These are phyloP conservation scores for Hedya salicella DNA, from an alignment of 2,888 invertebrate species.

Conservation along the genomic window DNA sequence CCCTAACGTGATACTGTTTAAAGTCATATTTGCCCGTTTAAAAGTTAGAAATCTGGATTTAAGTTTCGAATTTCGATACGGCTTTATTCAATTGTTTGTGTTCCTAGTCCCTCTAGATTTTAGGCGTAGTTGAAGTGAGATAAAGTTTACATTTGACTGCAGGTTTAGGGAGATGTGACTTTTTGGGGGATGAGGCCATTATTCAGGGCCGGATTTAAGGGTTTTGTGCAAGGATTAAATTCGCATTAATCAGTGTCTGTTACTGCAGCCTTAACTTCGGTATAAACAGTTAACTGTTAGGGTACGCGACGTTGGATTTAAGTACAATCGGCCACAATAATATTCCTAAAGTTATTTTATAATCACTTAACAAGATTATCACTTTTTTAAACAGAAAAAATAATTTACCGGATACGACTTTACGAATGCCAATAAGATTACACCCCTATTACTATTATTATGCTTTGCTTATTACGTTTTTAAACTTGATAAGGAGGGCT, in stretches of 20 bases:
- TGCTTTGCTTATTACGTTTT: too few species aligned
- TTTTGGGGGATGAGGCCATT: conserved; percentile 82
- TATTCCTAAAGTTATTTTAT: background rate
- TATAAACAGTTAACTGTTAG: conserved; percentile 85
- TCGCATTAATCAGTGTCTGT: conserved; percentile 89
- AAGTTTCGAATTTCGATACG: conserved; percentile 47
- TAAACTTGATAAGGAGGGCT: too few species aligned
- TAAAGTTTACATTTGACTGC: conserved; percentile 65
- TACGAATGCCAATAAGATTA: too few species aligned
- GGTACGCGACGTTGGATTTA: conserved; percentile 74
- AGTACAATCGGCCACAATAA: conserved; percentile 60
- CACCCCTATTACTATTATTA: too few species aligned
- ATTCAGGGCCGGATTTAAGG: conserved; percentile 85
- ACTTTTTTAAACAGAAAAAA: too few species aligned
- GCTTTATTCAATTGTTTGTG: conserved; percentile 48
- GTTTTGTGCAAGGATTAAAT: conserved; percentile 87
- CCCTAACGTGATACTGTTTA: conserved; percentile 73
- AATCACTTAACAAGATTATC: too few species aligned
- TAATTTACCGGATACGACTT: too few species aligned
- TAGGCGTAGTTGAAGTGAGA: conserved; percentile 51
- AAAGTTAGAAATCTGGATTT: conserved; percentile 74
- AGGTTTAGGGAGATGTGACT: conserved; percentile 65
- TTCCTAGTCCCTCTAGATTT: conserved; percentile 50
- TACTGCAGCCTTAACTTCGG: conserved; percentile 80
- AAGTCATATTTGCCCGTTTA: conserved; percentile 73